Evolutionary conservation across 2,888 invertebrate species (phyloP).

Genomic region (Corbicula japonica): DNA sequence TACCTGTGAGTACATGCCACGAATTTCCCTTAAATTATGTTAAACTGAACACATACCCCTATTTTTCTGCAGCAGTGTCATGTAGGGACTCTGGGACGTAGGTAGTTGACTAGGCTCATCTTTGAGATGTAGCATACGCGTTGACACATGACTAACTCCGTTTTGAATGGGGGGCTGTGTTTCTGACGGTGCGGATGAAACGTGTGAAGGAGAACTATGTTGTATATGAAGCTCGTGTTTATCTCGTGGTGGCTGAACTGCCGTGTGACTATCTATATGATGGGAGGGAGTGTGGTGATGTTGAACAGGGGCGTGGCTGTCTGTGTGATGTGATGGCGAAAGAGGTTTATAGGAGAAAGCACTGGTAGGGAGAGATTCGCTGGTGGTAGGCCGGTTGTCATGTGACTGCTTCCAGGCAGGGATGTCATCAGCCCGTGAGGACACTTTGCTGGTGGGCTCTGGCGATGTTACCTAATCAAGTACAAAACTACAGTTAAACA

Average conservation of each 20-base stretch:
- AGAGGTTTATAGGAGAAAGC: slow-evolving; percentile 57
- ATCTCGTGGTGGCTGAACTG: neutral
- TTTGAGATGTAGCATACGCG: slow-evolving; percentile 57
- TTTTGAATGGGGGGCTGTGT: slow-evolving; percentile 31
- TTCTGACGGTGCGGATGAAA: slow-evolving; percentile 19
- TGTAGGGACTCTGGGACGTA: slow-evolving; percentile 94
- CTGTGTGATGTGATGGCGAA: slow-evolving; percentile 46
- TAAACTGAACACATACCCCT: slow-evolving; percentile 89
- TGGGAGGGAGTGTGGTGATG: no score
- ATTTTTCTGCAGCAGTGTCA: slow-evolving; percentile 94
- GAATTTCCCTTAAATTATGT: no score
- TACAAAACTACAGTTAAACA: no score
- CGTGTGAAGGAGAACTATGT: slow-evolving; percentile 11
- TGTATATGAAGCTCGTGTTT: neutral
- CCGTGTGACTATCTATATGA: neutral
- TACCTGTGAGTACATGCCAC: no score
- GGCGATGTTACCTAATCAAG: slow-evolving; percentile 28
- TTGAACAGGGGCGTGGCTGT: slow-evolving; percentile 12
- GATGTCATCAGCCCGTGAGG: slow-evolving; percentile 49
- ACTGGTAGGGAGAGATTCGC: slow-evolving; percentile 50
- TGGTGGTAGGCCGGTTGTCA: neutral
- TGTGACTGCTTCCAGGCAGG: slow-evolving; percentile 54
- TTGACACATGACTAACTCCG: slow-evolving; percentile 55
- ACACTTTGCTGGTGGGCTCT: slow-evolving; percentile 11
- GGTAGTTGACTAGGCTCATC: slow-evolving; percentile 88